A percentile compares a stretch with the other conserved stretches of the same genome.
Evolutionary conservation across 1,140 invertebrate species (phyloP).

Genomic region (Latrodectus geometricus): DNA sequence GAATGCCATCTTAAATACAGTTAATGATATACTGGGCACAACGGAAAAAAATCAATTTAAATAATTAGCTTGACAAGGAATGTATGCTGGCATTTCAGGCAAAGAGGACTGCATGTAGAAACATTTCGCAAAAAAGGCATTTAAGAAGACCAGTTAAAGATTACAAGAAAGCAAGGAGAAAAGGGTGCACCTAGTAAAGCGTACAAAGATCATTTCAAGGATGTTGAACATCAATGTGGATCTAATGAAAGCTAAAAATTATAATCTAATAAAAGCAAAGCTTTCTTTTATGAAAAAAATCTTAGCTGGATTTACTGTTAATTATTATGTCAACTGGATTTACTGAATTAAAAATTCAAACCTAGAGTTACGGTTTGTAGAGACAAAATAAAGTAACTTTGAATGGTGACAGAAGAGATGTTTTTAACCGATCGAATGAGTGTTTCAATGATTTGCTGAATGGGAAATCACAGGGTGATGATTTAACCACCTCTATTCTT

Average conservation of each 20-base stretch:
- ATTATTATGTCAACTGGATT: too few species aligned
- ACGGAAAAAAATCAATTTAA: slow-evolving; percentile 8
- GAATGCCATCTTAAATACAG: not conserved
- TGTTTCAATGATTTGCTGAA: too few species aligned
- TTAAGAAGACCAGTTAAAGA: slow-evolving; percentile 1
- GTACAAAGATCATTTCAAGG: not conserved
- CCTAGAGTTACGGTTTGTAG: not conserved
- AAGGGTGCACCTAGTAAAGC: not conserved
- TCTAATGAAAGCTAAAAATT: too few species aligned
- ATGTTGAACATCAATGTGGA: slow-evolving; percentile 2
- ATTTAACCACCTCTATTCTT: too few species aligned
- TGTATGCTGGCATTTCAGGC: not conserved
- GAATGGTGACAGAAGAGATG: too few species aligned
- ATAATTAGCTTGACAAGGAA: slow-evolving; percentile 1
- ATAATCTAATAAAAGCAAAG: too few species aligned
- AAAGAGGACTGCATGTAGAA: slow-evolving; percentile 5
- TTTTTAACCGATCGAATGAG: too few species aligned
- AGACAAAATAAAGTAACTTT: too few species aligned
- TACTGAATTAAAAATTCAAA: slow-evolving; percentile 3
- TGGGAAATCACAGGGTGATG: too few species aligned
- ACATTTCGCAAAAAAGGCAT: not conserved
- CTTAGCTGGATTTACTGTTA: not conserved
- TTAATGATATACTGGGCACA: slow-evolving; percentile 3
- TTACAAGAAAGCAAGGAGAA: slow-evolving; percentile 10
- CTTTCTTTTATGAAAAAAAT: slow-evolving; percentile 14